Evolutionary conservation across 2,888 invertebrate genomes (phyloP).

Genomic region (Epinotia demarniana): DNA sequence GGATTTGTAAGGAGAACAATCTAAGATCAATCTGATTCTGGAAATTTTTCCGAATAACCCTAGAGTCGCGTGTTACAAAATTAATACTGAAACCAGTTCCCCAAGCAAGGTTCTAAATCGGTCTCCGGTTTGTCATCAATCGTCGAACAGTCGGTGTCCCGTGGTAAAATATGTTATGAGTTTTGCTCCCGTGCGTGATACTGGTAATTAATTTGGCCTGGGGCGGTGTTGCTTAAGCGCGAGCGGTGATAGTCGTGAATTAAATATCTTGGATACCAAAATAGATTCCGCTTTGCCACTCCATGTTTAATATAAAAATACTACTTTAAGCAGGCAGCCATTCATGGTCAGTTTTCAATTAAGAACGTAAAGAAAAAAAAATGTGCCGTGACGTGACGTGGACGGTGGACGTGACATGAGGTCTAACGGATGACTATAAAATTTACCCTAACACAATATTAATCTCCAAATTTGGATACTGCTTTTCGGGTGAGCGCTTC

Average conservation of each 20-base stretch:
- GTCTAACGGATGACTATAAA: not conserved
- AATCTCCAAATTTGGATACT: too few species aligned
- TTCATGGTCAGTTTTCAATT: not conserved
- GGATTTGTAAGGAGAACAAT: too few species aligned
- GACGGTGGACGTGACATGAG: not conserved
- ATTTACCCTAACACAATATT: too few species aligned
- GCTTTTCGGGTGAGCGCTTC: too few species aligned
- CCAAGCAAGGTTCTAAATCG: slow-evolving; percentile 46
- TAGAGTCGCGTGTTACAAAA: slow-evolving; percentile 39
- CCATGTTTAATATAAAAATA: not conserved
- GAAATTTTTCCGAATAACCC: slow-evolving; percentile 29
- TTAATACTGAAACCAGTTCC: slow-evolving; percentile 42
- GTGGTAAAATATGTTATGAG: slow-evolving; percentile 62
- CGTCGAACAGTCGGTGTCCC: slow-evolving; percentile 45
- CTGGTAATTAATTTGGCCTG: slow-evolving; percentile 66
- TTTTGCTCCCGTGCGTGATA: slow-evolving; percentile 62
- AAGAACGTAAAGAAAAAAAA: not conserved
- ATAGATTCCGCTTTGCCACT: slow-evolving; percentile 28
- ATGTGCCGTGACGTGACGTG: not conserved
- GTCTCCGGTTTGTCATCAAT: slow-evolving; percentile 47
- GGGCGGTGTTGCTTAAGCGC: slow-evolving; percentile 53
- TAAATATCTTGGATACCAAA: slow-evolving; percentile 35
- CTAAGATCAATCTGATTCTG: not conserved
- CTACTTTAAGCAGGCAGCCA: not conserved
- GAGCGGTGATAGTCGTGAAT: slow-evolving; percentile 31